These are phyloP conservation scores for Polylopha cassiicola DNA, from an alignment of 2,888 invertebrate species.

Conservation along the genomic window DNA sequence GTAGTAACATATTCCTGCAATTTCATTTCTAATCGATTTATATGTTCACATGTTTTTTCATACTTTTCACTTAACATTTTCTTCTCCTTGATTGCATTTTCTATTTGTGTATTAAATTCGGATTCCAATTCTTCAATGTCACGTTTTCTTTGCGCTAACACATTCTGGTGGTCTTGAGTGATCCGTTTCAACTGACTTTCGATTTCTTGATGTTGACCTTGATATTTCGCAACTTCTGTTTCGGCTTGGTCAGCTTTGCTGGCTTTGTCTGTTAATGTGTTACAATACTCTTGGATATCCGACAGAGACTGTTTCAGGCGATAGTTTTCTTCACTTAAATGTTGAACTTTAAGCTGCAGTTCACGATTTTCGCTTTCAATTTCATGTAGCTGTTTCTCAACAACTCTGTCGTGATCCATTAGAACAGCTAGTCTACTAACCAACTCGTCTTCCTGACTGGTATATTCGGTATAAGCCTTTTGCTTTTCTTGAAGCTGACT, in stretches of 20 bases:
- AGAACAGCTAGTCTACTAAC: constrained; percentile 79
- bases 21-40: constrained; percentile 52
- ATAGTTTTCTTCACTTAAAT: constrained; percentile 71
- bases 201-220: constrained; percentile 58
- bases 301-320: constrained; percentile 62
- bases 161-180: constrained; percentile 53
- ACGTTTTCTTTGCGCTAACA: constrained; percentile 59
- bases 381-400: constrained; percentile 79
- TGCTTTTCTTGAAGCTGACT: constrained; percentile 78
- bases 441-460: constrained; percentile 79
- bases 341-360: constrained; percentile 72
- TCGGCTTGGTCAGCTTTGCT: constrained; percentile 49
- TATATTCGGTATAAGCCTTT: constrained; percentile 77
- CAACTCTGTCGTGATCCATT: constrained; percentile 79
- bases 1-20: constrained; percentile 53
- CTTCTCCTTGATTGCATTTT: constrained; percentile 67
- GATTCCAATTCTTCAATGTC: constrained; percentile 66
- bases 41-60: constrained; percentile 67
- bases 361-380: constrained; percentile 76
- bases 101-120: constrained; percentile 66
- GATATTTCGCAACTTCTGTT: constrained; percentile 45
- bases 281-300: constrained; percentile 60
- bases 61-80: constrained; percentile 68
- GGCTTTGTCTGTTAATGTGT: constrained; percentile 50
- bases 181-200: constrained; percentile 61